Percentiles rank a stretch among this genome's conserved stretches.
Conservation (phyloP, 2,888 invertebrate species). For the Saturnia japonica region DNA sequence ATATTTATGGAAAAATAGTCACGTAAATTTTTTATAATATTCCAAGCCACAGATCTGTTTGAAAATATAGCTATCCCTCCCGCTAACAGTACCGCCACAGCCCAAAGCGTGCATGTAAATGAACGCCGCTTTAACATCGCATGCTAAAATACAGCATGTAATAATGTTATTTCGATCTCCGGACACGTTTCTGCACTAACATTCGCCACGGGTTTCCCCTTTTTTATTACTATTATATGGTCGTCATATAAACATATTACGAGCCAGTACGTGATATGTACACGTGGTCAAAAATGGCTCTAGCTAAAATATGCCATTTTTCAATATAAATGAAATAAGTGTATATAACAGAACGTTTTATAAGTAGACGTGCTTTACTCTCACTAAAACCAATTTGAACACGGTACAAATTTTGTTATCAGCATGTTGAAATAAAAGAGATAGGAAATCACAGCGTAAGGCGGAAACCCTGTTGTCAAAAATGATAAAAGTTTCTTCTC, state of each 20-base stretch:
- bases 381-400: too few species aligned
- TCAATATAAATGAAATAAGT: background rate
- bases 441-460: too few species aligned
- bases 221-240: background rate
- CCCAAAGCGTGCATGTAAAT: conserved; percentile 20
- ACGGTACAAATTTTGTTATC: too few species aligned
- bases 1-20: background rate
- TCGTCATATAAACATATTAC: background rate
- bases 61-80: background rate
- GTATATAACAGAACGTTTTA: too few species aligned
- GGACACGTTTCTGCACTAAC: conserved; percentile 21
- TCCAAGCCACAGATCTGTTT: background rate
- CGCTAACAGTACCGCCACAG: conserved; percentile 13
- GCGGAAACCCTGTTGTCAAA: too few species aligned
- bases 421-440: too few species aligned
- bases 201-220: conserved; percentile 15
- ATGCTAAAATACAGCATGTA: conserved; percentile 17
- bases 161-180: conserved; percentile 21
- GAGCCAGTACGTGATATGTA: background rate
- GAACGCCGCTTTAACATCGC: conserved; percentile 11
- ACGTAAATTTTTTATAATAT: background rate
- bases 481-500: too few species aligned
- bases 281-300: background rate
- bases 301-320: background rate
- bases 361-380: too few species aligned